Base-by-base conservation (phyloP, 2,797 vertebrate species). In the Sphenopsis melanotis region DNA sequence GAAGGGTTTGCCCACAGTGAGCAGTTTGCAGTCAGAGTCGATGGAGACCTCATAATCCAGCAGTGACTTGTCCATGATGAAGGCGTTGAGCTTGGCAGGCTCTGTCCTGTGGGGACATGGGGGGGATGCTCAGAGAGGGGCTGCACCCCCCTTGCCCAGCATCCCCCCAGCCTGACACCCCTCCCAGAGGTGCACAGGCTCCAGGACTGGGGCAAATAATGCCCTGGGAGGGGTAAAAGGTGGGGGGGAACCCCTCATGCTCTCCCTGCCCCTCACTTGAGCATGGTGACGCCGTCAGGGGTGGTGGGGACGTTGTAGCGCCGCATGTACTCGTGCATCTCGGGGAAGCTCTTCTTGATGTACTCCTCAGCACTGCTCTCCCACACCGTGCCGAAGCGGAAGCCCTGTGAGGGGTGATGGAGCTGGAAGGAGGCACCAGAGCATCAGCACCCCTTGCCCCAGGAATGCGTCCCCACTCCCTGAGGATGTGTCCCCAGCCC, bases 321-420 rank as follows among this genome's bases (percentile, higher is more conserved):
- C 57, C 98, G 95, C 98, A 99, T 99, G 97, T 99, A 98, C 63
- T 99, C 98, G 15, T 99, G 98, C 98, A 99, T 99, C 97, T 99
- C 99, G 0, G 99, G 99, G 94, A 99, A 99, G 94, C 99, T 99
- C 97, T 99, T 99, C 98, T 98, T 99, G 98, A 99, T 99, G 98
- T 99, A 99, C 95, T 99, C 99, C 96, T 99, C 99, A 0, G 99
- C 99, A 1, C 99, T 99, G 98, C 99, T 99, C 97, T 99, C 99
- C 97, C 99, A 98, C 84, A 99, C 99, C 0, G 99, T 99, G 93
- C 99, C 99, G 2, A 99, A 99, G 44, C 98, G 98, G 96, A 99
- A 99, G 42, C 99, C 99, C 86, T 98, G 97, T 37, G 99, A 98
- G 7, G 99, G 99, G 94, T 99, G 99, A 93, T 99, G 99, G 88